These are phyloP conservation scores for Clunio marinus DNA, from an alignment of 2,888 invertebrate genomes.

Conservation along the genomic window DNA sequence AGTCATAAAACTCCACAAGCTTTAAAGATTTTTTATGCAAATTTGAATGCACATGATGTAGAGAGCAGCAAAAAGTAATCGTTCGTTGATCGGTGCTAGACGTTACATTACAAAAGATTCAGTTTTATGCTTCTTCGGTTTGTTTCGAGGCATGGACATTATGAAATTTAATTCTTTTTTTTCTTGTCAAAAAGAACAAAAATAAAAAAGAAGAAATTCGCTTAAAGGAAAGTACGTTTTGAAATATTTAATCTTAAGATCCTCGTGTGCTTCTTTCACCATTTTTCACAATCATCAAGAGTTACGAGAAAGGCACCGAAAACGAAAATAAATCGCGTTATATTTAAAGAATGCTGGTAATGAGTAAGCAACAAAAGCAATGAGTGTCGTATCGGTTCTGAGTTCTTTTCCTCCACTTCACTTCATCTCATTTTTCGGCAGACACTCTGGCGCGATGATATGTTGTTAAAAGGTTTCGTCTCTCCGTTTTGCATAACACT, in stretches of 20 bases:
- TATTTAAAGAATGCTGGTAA: slow-evolving; percentile 16
- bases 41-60: background rate
- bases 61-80: background rate
- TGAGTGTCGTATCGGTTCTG: slow-evolving; percentile 23
- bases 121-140: background rate
- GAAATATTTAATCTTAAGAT: no score
- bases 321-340: background rate
- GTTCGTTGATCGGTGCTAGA: no score
- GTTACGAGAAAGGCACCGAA: slow-evolving; percentile 1
- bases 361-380: slow-evolving; percentile 32
- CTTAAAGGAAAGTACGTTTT: no score
- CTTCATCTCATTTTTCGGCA: slow-evolving; percentile 25
- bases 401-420: background rate
- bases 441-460: slow-evolving; percentile 38
- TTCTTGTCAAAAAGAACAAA: no score
- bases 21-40: slow-evolving; percentile 17
- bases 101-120: no score
- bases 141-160: background rate
- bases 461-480: slow-evolving; percentile 30
- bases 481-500: slow-evolving; percentile 24
- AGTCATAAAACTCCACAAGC: background rate
- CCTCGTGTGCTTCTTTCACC: background rate
- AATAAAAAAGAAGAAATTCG: no score
- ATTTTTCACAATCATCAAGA: background rate
- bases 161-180: background rate